Evolutionary conservation across 2,888 invertebrate genomes (phyloP).

Genomic region (Coremacera marginata): DNA sequence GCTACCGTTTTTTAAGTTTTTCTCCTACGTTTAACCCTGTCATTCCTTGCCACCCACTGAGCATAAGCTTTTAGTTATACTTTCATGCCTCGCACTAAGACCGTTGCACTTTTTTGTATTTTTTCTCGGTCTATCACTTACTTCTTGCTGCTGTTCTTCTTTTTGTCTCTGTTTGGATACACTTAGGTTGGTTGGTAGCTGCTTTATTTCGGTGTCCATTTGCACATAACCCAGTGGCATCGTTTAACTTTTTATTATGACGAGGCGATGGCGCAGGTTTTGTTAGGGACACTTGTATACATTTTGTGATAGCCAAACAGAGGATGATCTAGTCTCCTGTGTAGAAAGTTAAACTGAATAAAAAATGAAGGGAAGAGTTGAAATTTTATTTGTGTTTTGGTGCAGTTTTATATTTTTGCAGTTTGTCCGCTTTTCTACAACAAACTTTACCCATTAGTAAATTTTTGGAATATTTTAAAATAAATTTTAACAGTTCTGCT

Average conservation of each 20-base stretch:
- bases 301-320: not conserved
- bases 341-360: too few species aligned
- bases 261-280: not conserved
- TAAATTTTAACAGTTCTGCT: too few species aligned
- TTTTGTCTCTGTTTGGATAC: not conserved
- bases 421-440: too few species aligned
- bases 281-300: not conserved
- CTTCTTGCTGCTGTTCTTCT: not conserved
- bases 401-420: too few species aligned
- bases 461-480: too few species aligned
- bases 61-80: not conserved
- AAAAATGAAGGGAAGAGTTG: too few species aligned
- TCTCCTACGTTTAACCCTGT: not conserved
- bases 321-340: not conserved
- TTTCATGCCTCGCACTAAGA: not conserved
- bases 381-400: too few species aligned
- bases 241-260: slow-evolving; percentile 14
- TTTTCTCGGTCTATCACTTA: not conserved
- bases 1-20: not conserved
- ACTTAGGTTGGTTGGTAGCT: not conserved
- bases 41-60: not conserved
- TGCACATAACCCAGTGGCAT: slow-evolving; percentile 11
- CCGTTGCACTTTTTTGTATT: not conserved
- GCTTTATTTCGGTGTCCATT: not conserved
- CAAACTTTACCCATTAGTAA: too few species aligned